These are phyloP conservation scores for Vulpes vulpes DNA, from an alignment of 2,113 vertebrate species.

Conservation along the genomic window DNA sequence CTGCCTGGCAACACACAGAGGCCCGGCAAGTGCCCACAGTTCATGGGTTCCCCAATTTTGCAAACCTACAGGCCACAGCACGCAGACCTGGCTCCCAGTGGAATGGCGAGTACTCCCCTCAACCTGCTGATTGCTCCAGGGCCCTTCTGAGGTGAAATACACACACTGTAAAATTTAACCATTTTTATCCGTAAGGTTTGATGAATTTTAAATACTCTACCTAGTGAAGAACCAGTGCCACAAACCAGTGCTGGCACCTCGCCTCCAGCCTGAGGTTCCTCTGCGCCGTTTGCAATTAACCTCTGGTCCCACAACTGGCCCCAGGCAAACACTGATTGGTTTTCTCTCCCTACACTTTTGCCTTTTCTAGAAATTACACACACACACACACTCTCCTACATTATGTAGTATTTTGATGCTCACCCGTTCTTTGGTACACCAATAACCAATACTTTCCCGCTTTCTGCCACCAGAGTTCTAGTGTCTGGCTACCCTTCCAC, in stretches of 20 bases:
- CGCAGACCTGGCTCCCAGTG: not conserved
- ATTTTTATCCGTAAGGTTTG: fast-evolving
- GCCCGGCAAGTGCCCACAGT: fast-evolving
- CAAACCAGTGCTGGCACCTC: not conserved
- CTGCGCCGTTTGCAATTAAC: not conserved
- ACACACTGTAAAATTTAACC: fast-evolving
- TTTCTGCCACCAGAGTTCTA: fast-evolving
- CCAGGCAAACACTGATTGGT: not conserved
- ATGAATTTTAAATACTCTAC: not conserved
- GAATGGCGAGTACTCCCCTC: fast-evolving
- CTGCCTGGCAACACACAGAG: fast-evolving
- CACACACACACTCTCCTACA: not conserved
- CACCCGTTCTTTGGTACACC: fast-evolving
- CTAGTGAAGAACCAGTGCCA: fast-evolving
- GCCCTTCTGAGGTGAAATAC: fast-evolving
- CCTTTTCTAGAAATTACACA: not conserved
- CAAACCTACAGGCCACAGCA: not conserved
- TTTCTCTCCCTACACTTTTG: not conserved
- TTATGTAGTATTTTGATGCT: not conserved
- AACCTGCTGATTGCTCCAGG: fast-evolving
- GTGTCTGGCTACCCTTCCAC: fast-evolving
- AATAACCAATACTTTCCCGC: fast-evolving
- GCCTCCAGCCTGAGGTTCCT: not conserved
- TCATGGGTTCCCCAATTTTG: too few species aligned
- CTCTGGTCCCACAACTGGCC: not conserved